A percentile compares a stretch with the other conserved stretches of the same genome.
Evolutionary conservation across 1,140 invertebrate species (phyloP).

Genomic region (Maniola jurtina): DNA sequence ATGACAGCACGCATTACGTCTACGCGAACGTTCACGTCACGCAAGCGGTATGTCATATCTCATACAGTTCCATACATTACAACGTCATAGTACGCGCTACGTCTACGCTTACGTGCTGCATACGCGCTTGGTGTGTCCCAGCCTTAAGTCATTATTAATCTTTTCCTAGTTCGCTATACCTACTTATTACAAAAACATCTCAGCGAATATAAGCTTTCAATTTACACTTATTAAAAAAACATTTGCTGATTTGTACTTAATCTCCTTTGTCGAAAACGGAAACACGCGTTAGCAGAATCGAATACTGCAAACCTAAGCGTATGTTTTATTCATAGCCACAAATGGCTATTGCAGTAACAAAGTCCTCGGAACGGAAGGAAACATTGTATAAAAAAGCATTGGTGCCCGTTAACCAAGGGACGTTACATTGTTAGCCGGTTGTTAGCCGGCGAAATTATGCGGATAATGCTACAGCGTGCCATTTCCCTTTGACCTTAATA

Average conservation of each 20-base stretch:
- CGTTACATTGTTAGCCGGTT: conserved; percentile 41
- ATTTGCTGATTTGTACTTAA: conserved; percentile 15
- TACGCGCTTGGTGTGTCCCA: too few species aligned
- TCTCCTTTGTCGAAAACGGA: conserved; percentile 25
- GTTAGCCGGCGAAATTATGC: conserved; percentile 49
- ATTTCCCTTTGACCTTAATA: conserved; percentile 47
- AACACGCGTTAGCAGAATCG: conserved; percentile 29
- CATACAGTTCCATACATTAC: too few species aligned
- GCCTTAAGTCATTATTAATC: too few species aligned
- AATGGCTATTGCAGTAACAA: conserved; percentile 52
- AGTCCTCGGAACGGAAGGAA: conserved; percentile 41
- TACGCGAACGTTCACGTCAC: too few species aligned
- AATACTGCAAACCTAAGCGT: conserved; percentile 41
- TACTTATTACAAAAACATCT: neutral
- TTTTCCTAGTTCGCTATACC: too few species aligned
- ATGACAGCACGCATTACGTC: too few species aligned
- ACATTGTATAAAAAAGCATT: conserved; percentile 50
- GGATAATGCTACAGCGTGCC: conserved; percentile 39
- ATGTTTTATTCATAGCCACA: conserved; percentile 55
- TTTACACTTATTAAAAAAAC: conserved; percentile 13
- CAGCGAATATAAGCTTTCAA: neutral
- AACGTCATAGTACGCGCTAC: too few species aligned
- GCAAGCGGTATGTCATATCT: too few species aligned
- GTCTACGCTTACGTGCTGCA: too few species aligned
- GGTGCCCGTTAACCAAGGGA: conserved; percentile 43